Conservation (phyloP, 2,888 invertebrate genomes). For the Melipona bicolor region DNA sequence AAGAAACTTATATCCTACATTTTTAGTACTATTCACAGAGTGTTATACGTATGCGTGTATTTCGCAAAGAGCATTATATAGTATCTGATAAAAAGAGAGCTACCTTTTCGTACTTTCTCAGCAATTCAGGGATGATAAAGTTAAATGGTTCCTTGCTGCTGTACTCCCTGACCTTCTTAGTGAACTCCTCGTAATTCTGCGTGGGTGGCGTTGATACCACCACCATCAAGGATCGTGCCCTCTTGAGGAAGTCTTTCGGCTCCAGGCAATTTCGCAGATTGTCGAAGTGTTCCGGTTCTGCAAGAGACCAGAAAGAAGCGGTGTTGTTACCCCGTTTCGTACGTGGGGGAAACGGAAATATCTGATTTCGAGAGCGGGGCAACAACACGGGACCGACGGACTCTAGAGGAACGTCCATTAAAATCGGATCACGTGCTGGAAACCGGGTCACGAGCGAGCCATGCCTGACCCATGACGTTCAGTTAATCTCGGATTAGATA, state of each 20-base stretch:
- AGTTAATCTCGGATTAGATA: slow-evolving; percentile 52
- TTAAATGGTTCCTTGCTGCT: slow-evolving; percentile 92
- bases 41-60: no score
- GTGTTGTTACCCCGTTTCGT: background rate
- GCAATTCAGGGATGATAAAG: slow-evolving; percentile 88
- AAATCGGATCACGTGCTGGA: slow-evolving; percentile 39
- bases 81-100: background rate
- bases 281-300: slow-evolving; percentile 86
- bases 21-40: background rate
- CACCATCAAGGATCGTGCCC: slow-evolving; percentile 93
- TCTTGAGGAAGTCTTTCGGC: slow-evolving; percentile 87
- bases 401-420: slow-evolving; percentile 23
- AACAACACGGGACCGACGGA: slow-evolving; percentile 13
- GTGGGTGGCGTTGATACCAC: slow-evolving; percentile 94
- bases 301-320: background rate
- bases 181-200: slow-evolving; percentile 91
- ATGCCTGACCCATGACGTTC: slow-evolving; percentile 29
- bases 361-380: slow-evolving; percentile 16
- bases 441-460: slow-evolving; percentile 45
- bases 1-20: background rate
- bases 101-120: slow-evolving; percentile 84
- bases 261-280: slow-evolving; percentile 87
- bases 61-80: background rate
- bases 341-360: slow-evolving; percentile 16
- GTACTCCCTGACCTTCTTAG: slow-evolving; percentile 91